A percentile compares a stretch with the other conserved stretches of the same genome.
phyloP scores from a whole-genome alignment of 2,113 vertebrate species.

The Cettia cetti region DNA sequence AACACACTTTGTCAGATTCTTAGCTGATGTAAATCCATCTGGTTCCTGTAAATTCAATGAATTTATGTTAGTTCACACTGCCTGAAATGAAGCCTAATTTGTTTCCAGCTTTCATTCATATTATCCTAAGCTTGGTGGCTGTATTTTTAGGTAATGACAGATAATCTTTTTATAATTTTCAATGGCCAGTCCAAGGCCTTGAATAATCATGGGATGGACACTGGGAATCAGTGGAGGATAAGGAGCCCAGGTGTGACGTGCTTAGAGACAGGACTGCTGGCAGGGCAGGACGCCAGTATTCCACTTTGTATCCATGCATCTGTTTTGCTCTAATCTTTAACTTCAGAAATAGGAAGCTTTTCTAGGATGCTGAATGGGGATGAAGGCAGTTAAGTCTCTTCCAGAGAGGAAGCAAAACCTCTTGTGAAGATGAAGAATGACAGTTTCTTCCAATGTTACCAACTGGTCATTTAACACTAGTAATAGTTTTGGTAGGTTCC shows the following conservation, averaged over 20 bases:
- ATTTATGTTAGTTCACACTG: slow-evolving; percentile 1
- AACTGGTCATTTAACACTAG: neutral
- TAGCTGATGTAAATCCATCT: slow-evolving; percentile 28
- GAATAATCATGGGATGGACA: neutral
- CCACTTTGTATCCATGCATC: neutral
- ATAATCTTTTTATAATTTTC: neutral
- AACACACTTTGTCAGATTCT: slow-evolving; percentile 31
- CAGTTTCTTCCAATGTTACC: neutral
- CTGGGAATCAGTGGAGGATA: neutral
- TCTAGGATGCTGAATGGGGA: neutral
- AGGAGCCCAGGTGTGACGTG: neutral
- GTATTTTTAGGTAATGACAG: neutral
- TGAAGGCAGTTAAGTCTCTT: neutral
- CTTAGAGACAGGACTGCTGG: neutral
- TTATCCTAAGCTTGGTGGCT: neutral
- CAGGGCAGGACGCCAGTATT: neutral
- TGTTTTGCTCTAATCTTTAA: neutral
- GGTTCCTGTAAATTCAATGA: neutral
- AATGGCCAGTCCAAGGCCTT: neutral
- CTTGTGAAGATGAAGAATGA: neutral
- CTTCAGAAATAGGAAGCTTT: neutral
- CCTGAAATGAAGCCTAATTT: slow-evolving; percentile 1
- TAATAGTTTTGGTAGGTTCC: neutral
- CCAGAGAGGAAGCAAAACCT: neutral
- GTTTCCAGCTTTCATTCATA: slow-evolving; percentile 21